Conservation (phyloP, 2,888 invertebrate species). For the Sinohyriopsis cumingii region DNA sequence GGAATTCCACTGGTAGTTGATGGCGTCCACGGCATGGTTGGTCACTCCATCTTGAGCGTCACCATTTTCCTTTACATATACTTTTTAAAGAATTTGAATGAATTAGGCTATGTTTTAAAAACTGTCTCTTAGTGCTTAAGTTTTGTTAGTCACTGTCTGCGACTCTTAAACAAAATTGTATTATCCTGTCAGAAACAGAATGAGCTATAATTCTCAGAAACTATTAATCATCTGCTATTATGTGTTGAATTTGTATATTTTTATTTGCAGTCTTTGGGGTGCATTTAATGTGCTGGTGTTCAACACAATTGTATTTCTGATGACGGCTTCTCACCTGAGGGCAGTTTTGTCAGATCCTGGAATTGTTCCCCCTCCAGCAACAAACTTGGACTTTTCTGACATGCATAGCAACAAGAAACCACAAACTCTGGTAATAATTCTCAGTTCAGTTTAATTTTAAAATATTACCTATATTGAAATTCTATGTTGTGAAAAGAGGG, state of each 20-base stretch:
- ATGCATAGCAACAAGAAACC: slow-evolving; percentile 63
- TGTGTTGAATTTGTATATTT: not conserved
- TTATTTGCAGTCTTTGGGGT: slow-evolving; percentile 82
- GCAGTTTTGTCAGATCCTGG: slow-evolving; percentile 93
- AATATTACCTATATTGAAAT: no score
- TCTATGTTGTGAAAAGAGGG: no score
- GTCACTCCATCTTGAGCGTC: not conserved
- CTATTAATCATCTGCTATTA: not conserved
- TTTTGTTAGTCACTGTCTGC: no score
- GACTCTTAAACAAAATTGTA: no score
- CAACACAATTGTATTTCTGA: slow-evolving; percentile 84
- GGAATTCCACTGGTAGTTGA: no score
- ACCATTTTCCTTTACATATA: not conserved
- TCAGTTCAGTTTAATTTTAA: not conserved
- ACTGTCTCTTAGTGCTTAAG: no score
- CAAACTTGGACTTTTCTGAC: slow-evolving; percentile 85
- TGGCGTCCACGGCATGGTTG: not conserved
- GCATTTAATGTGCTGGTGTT: slow-evolving; percentile 85
- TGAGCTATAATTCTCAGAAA: no score
- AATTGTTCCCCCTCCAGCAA: slow-evolving; percentile 81
- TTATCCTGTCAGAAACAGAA: no score
- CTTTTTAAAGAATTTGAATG: no score
- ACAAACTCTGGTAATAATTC: slow-evolving; percentile 32
- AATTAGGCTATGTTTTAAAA: no score
- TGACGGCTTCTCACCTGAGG: slow-evolving; percentile 84